Base-by-base conservation (phyloP, 2,797 vertebrate genomes). In the Macroramphosus scolopax region DNA sequence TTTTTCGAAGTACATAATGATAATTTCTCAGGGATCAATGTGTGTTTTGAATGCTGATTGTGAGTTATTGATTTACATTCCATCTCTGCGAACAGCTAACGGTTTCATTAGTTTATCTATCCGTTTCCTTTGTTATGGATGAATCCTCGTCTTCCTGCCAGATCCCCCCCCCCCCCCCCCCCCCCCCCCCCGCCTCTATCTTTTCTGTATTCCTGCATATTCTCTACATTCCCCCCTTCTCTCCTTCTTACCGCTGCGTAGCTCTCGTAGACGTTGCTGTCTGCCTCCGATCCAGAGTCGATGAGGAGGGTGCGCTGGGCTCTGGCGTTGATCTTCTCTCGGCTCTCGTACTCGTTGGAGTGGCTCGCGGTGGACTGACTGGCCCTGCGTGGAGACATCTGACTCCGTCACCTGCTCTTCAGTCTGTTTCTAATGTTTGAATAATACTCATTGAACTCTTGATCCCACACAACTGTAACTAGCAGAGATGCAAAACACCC, bases 261-360 rank as follows among this genome's bases (percentile, higher is more conserved):
- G 54, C 42, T 83, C 78, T 88, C 79, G 14, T 91, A 84, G 58
- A 68, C 33, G 5, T 78, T 75, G 79, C 72, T 87, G 52, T 86
- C 85, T 1, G 79, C 63, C 36, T 92, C 91, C 0, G 91, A 92
- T 55, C 77, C 84, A 3, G 87, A 87, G 77, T 92, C 90, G 8
- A 89, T 53, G 66, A 92, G 78, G 16, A 93, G 82, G 2, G 89
- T 92, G 37, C 62, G 78, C 59, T 79, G 86, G 15, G 88, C 91
- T 1, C 81, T 28, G 0, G 78, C 4, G 74, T 92, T 92, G 80
- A 92, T 82, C 63, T 76, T 72, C 51, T 92, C 91, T 68, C 81
- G 60, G 63, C 81, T 88, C 34, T 84, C 82, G 5, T 90, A 91
- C 55, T 84, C 81, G 57, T 87, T 88, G 51, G 71, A 77, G 62